Evolutionary conservation across 64 coral and sea anemone species (phyloP).

Genomic region (Montipora sp.): DNA sequence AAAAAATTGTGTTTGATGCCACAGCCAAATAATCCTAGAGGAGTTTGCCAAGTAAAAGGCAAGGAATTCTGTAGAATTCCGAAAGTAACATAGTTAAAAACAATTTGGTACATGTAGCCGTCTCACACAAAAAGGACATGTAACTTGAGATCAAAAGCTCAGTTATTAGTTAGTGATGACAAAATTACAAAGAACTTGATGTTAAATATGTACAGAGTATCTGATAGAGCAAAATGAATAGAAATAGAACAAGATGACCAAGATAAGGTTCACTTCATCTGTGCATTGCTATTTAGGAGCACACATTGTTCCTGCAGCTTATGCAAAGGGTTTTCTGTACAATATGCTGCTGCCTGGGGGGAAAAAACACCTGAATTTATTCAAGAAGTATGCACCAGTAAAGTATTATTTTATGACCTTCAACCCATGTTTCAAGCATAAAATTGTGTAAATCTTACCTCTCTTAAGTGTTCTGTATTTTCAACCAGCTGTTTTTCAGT

Average conservation of each 20-base stretch:
- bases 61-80: no score
- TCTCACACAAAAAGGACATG: no score
- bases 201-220: constrained; percentile 36
- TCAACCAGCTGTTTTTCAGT: constrained; percentile 47
- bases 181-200: no score
- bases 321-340: constrained; percentile 19
- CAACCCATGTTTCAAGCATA: no score
- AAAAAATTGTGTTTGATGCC: no score
- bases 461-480: constrained; percentile 34
- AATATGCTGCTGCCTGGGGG: constrained; percentile 50
- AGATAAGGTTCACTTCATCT: background rate
- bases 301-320: constrained; percentile 47
- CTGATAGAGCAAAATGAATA: background rate
- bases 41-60: no score
- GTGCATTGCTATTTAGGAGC: background rate
- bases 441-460: constrained; percentile 15
- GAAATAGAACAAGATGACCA: background rate
- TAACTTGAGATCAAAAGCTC: no score
- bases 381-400: background rate
- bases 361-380: background rate
- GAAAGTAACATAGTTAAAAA: no score
- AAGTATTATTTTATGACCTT: background rate
- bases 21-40: no score
- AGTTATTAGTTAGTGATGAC: no score
- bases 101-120: no score